Evolutionary conservation across 1,140 invertebrate species (phyloP).

Genomic region (Neelides sp.): DNA sequence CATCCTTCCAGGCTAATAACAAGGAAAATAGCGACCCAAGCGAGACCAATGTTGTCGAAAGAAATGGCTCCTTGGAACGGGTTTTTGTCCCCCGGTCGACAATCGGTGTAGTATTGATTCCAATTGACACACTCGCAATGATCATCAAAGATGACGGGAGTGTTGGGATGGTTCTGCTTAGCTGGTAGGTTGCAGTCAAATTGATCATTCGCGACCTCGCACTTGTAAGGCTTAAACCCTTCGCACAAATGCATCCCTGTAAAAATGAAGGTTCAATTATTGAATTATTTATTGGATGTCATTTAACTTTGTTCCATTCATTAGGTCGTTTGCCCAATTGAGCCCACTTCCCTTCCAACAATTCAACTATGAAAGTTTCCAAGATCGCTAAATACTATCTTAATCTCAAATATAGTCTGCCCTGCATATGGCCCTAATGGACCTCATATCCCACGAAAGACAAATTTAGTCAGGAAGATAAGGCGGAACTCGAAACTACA

Average conservation of each 20-base stretch:
- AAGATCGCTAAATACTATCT: no score
- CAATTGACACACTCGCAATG: slow-evolving; percentile 82
- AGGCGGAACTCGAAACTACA: no score
- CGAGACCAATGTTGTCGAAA: slow-evolving; percentile 66
- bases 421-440: no score
- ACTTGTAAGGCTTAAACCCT: slow-evolving; percentile 66
- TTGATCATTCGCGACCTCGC: slow-evolving; percentile 54
- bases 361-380: no score
- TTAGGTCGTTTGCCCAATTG: no score
- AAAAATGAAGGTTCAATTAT: slow-evolving; percentile 1
- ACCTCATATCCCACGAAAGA: no score
- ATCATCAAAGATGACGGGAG: slow-evolving; percentile 27
- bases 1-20: slow-evolving; percentile 56
- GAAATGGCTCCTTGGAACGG: slow-evolving; percentile 94
- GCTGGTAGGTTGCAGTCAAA: slow-evolving; percentile 41
- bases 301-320: no score
- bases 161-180: slow-evolving; percentile 25
- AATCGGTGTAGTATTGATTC: slow-evolving; percentile 97
- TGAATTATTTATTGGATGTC: no score
- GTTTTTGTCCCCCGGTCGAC: slow-evolving; percentile 80
- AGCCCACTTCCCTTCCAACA: no score
- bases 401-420: no score
- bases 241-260: slow-evolving; percentile 70
- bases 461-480: no score
- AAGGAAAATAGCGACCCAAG: slow-evolving; percentile 99